Base-by-base conservation (phyloP, 1,140 invertebrate genomes). In the Cherax quadricarinatus region DNA sequence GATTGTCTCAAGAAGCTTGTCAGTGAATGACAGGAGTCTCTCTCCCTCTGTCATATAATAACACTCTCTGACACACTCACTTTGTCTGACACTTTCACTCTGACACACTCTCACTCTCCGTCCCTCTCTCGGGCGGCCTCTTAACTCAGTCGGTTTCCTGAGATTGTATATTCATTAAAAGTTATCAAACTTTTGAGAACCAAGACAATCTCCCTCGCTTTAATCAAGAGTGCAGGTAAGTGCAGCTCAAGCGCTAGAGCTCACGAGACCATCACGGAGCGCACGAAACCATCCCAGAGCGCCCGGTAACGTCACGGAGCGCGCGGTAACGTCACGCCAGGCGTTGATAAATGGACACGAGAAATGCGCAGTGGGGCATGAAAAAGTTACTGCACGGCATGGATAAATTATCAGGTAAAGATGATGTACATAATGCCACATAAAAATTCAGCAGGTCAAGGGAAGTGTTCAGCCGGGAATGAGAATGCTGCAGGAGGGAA, bases 71-170 rank as follows among this genome's bases (percentile, higher is more conserved):
- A 14, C 41, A 14, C 79, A 2, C 79, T n/a, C 79, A 14, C 41
- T 81, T 3, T 48, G 12, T 60, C 82, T 84, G n/a, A 16, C 53
- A 18, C 82, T 51, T 1, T 84, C 82, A 48, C 53, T 84, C 21
- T 60, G n/a, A 48, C 82, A 16, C 53, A 18, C 82, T 57, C 82
- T 84, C 82, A 21, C 53, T 84, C n/a, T n/a, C n/a, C n/a, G n/a
- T n/a, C n/a, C n/a, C n/a, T n/a, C n/a, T n/a, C n/a, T n/a, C 41
- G 7, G 16, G 9, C 30, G 10, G 7, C 30, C 82, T 51, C 30
- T 51, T 49, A 80, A 70, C 66, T 82, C 1, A 14, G 10, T 80
- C 78, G 10, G 10, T 80, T 24, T 80, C 78, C 12, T 24, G 10
- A 10, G 10, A 10, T 21, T 10, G 10, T 24, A 14, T 41, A 21